Percentiles rank a stretch among this genome's conserved stretches.
Conservation (phyloP, 2,797 vertebrate species). For the Pelobates cultripes region DNA sequence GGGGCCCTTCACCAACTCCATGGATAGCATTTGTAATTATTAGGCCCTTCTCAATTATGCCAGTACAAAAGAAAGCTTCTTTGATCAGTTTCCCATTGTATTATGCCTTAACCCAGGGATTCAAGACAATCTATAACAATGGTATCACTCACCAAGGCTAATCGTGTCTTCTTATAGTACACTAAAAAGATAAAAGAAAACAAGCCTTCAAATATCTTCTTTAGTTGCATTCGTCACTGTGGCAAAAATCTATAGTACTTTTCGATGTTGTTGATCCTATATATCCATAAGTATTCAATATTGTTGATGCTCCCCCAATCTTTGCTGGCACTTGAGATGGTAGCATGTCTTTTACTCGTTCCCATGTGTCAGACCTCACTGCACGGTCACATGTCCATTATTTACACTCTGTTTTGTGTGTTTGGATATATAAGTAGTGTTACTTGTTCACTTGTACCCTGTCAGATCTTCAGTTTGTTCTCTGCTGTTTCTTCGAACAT, state of each 20-base stretch:
- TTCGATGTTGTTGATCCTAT: too few species aligned
- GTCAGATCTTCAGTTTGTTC: background rate
- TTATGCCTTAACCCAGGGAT: background rate
- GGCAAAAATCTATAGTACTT: too few species aligned
- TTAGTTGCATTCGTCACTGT: too few species aligned
- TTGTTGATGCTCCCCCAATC: too few species aligned
- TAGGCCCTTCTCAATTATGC: conserved; percentile 24
- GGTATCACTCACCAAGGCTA: background rate
- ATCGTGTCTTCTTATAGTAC: background rate
- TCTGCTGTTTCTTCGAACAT: conserved; percentile 6
- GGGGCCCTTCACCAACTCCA: background rate
- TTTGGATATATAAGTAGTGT: background rate
- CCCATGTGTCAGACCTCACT: too few species aligned
- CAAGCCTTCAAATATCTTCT: too few species aligned
- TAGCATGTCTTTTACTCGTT: background rate
- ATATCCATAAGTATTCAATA: too few species aligned
- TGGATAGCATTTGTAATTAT: conserved; percentile 1
- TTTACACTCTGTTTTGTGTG: background rate
- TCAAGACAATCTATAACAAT: conserved; percentile 16
- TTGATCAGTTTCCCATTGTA: conserved; percentile 39
- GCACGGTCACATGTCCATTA: background rate
- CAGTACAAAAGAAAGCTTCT: conserved; percentile 11
- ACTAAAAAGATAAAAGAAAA: too few species aligned
- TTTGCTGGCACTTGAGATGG: background rate
- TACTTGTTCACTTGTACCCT: background rate